Evolutionary conservation across 2,888 invertebrate genomes (phyloP).

Genomic region (Drosophila acutilabella): DNA sequence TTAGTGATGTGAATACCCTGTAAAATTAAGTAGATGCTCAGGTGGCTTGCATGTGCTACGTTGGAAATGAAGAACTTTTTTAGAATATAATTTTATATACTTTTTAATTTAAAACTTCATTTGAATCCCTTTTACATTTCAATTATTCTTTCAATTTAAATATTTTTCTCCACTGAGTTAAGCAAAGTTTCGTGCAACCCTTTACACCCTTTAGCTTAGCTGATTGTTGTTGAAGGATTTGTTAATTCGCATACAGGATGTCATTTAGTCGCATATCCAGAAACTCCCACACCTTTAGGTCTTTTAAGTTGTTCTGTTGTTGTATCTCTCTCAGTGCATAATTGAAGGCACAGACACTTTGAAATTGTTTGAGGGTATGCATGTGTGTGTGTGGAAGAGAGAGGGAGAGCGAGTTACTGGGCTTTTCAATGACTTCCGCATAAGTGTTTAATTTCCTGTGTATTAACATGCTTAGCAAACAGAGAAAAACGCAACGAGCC

Average conservation of each 20-base stretch:
- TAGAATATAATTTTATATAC: no score
- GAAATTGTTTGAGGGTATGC: conserved; percentile 32
- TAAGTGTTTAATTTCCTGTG: conserved; percentile 80
- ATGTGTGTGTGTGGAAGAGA: conserved; percentile 12
- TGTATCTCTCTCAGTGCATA: conserved; percentile 57
- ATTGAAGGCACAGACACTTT: conserved; percentile 75
- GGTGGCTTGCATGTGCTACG: not conserved
- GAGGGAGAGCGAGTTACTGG: conserved; percentile 25
- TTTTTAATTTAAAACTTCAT: no score
- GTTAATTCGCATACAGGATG: conserved; percentile 14
- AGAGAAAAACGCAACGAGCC: conserved; percentile 54
- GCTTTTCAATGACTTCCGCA: conserved; percentile 77
- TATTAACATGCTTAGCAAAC: conserved; percentile 75
- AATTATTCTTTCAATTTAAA: no score
- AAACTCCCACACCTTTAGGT: not conserved
- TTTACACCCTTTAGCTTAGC: not conserved
- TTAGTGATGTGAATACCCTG: conserved; percentile 39
- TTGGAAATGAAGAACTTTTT: no score
- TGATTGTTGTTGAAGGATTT: not conserved
- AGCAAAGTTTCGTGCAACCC: not conserved
- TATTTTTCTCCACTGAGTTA: no score
- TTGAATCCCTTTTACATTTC: no score
- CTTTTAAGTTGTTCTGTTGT: conserved; percentile 40
- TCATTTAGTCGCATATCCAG: conserved; percentile 13
- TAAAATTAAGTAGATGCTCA: not conserved